Conservation (phyloP, 2,888 invertebrate genomes). For the Pristionchus exspectatus region DNA sequence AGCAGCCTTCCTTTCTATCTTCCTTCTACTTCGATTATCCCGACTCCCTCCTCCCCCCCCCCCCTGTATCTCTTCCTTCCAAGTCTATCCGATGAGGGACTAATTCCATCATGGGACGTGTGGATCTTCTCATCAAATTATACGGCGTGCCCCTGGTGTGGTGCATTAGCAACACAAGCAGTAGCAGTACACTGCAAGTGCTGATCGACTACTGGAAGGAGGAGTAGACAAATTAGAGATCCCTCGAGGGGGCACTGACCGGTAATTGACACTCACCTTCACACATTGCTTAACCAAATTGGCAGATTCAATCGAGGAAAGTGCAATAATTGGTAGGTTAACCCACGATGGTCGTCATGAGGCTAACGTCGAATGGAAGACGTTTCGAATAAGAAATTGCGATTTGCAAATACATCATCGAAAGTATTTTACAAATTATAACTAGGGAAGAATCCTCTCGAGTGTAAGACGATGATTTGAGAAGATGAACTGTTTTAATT, state of each 20-base stretch:
- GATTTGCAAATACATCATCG: neutral
- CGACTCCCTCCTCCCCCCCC: neutral
- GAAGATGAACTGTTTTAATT: slow-evolving; percentile 28
- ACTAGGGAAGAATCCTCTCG: too few relatives aligned
- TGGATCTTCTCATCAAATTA: slow-evolving; percentile 6
- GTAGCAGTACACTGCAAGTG: neutral
- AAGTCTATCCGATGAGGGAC: slow-evolving; percentile 4
- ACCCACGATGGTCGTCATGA: neutral
- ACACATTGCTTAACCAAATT: neutral
- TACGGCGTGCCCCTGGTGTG: neutral
- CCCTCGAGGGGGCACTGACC: neutral
- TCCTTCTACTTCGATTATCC: slow-evolving; percentile 18
- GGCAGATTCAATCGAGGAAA: neutral
- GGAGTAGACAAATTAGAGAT: neutral
- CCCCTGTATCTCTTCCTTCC: neutral
- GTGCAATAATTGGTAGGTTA: neutral
- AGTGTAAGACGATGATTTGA: neutral
- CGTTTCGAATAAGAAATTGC: too few relatives aligned
- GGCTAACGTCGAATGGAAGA: neutral
- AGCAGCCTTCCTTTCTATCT: neutral
- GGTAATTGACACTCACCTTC: neutral
- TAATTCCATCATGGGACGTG: slow-evolving; percentile 19
- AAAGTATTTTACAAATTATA: too few relatives aligned
- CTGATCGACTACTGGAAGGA: neutral
- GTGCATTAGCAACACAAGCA: neutral